Evolutionary conservation across 2,888 invertebrate genomes (phyloP), one percentile per base, ranked within the genome.

Genomic region (Nemotelus nigrinus): DNA sequence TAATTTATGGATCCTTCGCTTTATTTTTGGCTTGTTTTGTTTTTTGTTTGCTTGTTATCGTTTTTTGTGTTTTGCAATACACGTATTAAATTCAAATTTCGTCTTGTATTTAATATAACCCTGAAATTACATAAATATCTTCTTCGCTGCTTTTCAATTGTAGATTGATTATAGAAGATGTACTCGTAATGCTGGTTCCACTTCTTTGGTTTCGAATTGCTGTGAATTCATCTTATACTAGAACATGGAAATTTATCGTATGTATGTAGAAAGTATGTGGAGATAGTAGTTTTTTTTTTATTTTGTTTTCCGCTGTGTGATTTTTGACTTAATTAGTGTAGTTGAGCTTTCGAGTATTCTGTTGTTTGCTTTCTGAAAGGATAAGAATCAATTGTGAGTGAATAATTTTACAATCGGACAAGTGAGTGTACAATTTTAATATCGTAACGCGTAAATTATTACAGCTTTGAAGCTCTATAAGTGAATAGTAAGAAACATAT

Each of bases 51-150:
- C 25, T 25, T 25, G 25, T 25, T 25, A 25, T 25, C 25, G 25
- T 25, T 25, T 25, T 25, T 25, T 25, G 25, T 25, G 25, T 25
- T 25, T 25, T 25, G 25, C 25, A 25, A 25, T 25, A 25, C 25
- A 25, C 25, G 25, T 25, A 25, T 25, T 25, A 25, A 25, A 25
- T 25, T 25, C 25, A 25, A 25, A 25, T 25, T 25, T 8, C 50
- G 43, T 55, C 5, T 45, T 47, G 47, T 74, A 63, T 25, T 63
- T 60, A 44, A 74, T 63, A 74, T 74, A 74, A 74, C 74, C 74
- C 74, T 74, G 74, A 60, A 74, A 74, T 74, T 74, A 60, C 74
- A 74, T 60, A 63, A 74, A 63, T 48, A 74, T 60, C 70, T 2
- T 55, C 39, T 53, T 70, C 39, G 4, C 39, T 10, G 53, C 53